Conservation (phyloP, 2,797 vertebrate genomes). For the Aeoliscus strigatus region DNA sequence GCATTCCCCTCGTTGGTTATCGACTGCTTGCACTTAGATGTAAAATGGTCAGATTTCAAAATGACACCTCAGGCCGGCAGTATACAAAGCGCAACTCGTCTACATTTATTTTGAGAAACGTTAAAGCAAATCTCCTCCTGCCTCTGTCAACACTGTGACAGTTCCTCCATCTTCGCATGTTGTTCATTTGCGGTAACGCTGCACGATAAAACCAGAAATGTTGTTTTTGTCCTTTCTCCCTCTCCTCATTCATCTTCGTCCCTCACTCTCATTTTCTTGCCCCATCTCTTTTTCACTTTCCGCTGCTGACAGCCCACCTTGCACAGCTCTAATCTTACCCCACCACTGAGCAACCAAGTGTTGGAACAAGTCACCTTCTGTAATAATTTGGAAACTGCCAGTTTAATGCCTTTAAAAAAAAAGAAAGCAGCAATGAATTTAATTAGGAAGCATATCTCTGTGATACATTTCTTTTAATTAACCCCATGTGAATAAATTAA, state of each 20-base stretch:
- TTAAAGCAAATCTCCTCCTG: constrained; percentile 29
- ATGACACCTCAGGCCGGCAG: constrained; percentile 28
- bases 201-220: constrained; percentile 44
- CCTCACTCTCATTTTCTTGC: constrained; percentile 34
- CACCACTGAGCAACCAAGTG: constrained; percentile 65
- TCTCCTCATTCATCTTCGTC: constrained; percentile 50
- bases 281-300: constrained; percentile 33
- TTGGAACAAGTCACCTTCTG: constrained; percentile 75
- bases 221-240: constrained; percentile 42
- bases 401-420: constrained; percentile 70
- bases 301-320: constrained; percentile 67
- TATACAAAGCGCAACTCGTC: constrained; percentile 30
- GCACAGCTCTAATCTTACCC: constrained; percentile 63
- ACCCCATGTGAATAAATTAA: constrained; percentile 85
- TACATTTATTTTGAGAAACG: constrained; percentile 40
- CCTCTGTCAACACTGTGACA: constrained; percentile 44
- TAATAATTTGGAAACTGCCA: constrained; percentile 76
- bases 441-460: constrained; percentile 81
- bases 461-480: constrained; percentile 84
- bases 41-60: constrained; percentile 36
- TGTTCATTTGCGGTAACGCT: constrained; percentile 47
- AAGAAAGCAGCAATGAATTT: constrained; percentile 76
- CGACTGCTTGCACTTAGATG: constrained; percentile 45
- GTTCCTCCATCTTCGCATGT: constrained; percentile 35
- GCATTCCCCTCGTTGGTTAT: constrained; percentile 40